A percentile compares a stretch with the other conserved stretches of the same genome.
Evolutionary conservation across 1,140 invertebrate genomes (phyloP).

Genomic region (Batillaria attramentaria): DNA sequence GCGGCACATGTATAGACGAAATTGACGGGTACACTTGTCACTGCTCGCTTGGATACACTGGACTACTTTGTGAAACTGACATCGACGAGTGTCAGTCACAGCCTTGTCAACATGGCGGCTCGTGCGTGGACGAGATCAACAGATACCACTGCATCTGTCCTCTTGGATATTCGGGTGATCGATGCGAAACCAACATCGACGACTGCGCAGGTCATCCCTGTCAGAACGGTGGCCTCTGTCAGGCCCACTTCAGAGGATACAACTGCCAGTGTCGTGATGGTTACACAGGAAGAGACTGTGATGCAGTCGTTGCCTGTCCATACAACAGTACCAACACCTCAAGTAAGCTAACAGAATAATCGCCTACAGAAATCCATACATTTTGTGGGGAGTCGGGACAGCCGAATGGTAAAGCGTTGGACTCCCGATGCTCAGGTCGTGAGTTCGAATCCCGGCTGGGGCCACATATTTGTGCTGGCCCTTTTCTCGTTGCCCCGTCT

Average conservation of each 20-base stretch:
- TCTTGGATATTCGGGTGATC: neutral
- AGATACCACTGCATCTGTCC: neutral
- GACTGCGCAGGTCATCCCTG: neutral
- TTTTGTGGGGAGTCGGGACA: no score
- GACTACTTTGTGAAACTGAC: neutral
- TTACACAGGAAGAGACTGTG: no score
- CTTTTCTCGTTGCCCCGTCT: no score
- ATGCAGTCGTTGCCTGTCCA: no score
- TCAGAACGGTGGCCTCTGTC: conserved; percentile 9
- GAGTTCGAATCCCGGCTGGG: no score
- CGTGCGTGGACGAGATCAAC: neutral
- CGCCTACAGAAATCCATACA: no score
- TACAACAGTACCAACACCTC: no score
- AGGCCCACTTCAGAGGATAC: neutral
- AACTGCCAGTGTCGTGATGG: neutral
- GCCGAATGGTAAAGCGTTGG: no score
- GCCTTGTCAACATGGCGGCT: conserved; percentile 3
- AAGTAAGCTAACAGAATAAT: no score
- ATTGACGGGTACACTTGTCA: neutral
- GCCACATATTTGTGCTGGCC: no score
- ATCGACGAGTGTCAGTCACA: conserved; percentile 24
- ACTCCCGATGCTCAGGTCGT: no score
- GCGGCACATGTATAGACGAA: neutral
- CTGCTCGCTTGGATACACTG: neutral
- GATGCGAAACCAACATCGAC: neutral